Conservation (phyloP, 2,113 vertebrate species). For the Oncorhynchus tshawytscha region DNA sequence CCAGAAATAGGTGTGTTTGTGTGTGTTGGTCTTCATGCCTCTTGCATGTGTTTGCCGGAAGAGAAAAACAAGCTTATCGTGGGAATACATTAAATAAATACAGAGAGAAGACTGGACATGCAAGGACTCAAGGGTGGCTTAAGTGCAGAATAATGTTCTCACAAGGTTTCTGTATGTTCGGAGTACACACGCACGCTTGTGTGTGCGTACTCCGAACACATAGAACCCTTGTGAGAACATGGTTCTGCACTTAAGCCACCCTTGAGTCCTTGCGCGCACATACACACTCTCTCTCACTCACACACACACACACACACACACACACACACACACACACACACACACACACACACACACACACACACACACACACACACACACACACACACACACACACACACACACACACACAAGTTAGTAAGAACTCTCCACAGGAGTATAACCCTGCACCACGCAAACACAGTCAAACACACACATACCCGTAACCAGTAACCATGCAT, state of each 20-base stretch:
- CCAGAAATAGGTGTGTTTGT: neutral
- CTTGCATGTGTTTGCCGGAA: conserved; percentile 8
- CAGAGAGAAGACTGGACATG: neutral
- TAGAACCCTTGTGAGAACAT: neutral
- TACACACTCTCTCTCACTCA: too few relatives aligned
- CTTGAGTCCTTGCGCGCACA: too few relatives aligned
- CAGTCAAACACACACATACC: neutral
- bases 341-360: too few relatives aligned
- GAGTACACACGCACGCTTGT: neutral
- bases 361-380: too few relatives aligned
- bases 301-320: too few relatives aligned
- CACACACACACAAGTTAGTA: neutral
- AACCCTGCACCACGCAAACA: neutral
- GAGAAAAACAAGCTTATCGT: too few relatives aligned
- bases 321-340: neutral
- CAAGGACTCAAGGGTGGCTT: neutral
- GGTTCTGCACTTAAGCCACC: too few relatives aligned
- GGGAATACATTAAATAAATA: too few relatives aligned
- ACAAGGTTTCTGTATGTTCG: conserved; percentile 8
- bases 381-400: too few relatives aligned
- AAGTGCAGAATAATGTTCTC: conserved; percentile 41
- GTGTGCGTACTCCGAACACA: neutral
- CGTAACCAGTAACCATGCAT: neutral
- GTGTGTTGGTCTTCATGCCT: neutral
- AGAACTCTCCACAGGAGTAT: too few relatives aligned